Evolutionary conservation across 2,113 vertebrate species (phyloP).

Genomic region (Mola mola): DNA sequence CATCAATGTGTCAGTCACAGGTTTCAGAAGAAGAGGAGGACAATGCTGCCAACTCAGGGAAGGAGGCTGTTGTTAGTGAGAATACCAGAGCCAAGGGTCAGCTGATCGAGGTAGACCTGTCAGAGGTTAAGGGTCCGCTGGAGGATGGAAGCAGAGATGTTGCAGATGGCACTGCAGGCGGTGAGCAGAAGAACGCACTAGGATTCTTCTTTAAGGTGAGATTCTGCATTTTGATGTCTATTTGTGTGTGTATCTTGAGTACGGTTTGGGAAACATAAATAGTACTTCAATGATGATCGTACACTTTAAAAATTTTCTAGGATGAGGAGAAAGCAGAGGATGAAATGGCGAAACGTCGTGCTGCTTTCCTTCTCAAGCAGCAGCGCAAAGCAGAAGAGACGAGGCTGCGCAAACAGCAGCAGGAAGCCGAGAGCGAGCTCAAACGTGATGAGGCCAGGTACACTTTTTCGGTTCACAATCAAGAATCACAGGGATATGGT

Average conservation of each 20-base stretch:
- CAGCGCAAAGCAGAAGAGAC: conserved; percentile 96
- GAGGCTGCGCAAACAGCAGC: conserved; percentile 87
- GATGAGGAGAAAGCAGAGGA: conserved; percentile 95
- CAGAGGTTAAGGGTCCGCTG: conserved; percentile 83
- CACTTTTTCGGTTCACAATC: background rate
- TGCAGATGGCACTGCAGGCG: conserved; percentile 70
- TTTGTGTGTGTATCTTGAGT: background rate
- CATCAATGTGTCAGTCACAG: background rate
- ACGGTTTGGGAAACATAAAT: background rate
- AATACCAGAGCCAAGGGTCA: conserved; percentile 82
- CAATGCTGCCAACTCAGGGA: conserved; percentile 61
- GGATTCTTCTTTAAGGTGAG: conserved; percentile 97
- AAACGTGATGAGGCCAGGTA: conserved; percentile 94
- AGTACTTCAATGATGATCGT: too few relatives aligned
- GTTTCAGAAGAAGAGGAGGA: conserved; percentile 48
- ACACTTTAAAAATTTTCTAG: too few relatives aligned
- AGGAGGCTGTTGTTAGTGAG: conserved; percentile 78
- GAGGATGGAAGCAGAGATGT: conserved; percentile 74
- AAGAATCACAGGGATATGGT: too few relatives aligned
- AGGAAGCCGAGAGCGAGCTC: conserved; percentile 90
- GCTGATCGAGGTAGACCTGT: conserved; percentile 93
- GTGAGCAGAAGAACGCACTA: conserved; percentile 89
- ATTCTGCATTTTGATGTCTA: background rate
- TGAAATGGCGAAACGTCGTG: conserved; percentile 91
- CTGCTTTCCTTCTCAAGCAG: conserved; percentile 93